Conservation (phyloP, 2,113 vertebrate species). For the Mystacornis crossleyi region DNA sequence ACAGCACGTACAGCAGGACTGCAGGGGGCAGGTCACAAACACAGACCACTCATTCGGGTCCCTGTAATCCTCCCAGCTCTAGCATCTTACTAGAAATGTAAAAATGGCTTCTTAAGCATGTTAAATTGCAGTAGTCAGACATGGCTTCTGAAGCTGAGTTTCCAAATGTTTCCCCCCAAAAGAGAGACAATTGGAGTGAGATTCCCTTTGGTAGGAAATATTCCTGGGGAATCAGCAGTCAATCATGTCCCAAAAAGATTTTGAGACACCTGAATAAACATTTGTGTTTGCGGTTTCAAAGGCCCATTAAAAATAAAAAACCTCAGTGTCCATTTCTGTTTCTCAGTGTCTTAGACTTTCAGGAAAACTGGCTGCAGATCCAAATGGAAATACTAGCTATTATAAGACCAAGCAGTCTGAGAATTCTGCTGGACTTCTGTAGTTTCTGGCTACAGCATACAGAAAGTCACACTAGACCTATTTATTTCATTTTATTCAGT, state of each 20-base stretch:
- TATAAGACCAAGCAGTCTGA: not conserved
- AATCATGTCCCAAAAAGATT: not conserved
- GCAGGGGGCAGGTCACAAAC: not conserved
- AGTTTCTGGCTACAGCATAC: not conserved
- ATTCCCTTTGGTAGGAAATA: not conserved
- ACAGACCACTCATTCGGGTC: not conserved
- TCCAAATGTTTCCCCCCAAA: not conserved
- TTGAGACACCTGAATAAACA: slow-evolving; percentile 36
- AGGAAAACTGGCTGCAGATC: not conserved
- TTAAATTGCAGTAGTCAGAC: not conserved
- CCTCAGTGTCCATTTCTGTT: not conserved
- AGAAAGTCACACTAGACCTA: not conserved
- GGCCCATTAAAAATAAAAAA: not conserved
- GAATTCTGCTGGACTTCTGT: not conserved
- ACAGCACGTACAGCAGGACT: not conserved
- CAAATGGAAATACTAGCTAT: not conserved
- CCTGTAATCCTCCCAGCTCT: not conserved
- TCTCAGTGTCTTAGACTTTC: not conserved
- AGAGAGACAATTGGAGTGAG: not conserved
- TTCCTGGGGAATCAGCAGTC: not conserved
- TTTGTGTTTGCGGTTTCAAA: slow-evolving; percentile 18
- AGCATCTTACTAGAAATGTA: not conserved
- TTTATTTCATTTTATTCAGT: not conserved
- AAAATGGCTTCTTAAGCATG: not conserved
- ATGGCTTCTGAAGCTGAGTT: not conserved